Base-by-base conservation (phyloP, 2,113 vertebrate genomes). In the Percopsis transmontana region DNA sequence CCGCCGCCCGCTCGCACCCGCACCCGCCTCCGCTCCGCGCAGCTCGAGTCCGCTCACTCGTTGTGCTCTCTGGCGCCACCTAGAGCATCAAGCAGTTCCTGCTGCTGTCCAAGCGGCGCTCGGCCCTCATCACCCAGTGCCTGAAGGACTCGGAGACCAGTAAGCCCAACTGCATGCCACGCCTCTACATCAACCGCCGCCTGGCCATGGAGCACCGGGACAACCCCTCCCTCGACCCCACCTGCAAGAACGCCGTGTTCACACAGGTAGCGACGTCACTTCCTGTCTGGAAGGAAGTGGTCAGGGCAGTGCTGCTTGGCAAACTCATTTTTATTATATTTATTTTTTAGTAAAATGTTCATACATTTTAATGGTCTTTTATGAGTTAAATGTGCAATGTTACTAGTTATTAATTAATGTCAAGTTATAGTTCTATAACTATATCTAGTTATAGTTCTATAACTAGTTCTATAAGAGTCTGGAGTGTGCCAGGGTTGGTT, bases 191-290 rank as follows among this genome's bases (percentile, higher is more conserved):
- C 85, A 99, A 99, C 91, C 92, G 97, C 8, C 94, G 96, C 14
- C 91, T 98, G 66, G 97, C 97, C 70, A 98, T 99, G 97, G 97
- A 99, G 80, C 97, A 99, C 88, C 87, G 95, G 0, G 96, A 98
- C 88, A 98, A 96, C 82, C 95, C 97, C 5, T 91, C 92, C 20
- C 83, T 95, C 76, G 97, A 99, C 74, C 83, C 92, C 68, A 93
- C 86, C 79, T 97, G 94, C 89, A 98, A 96, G 90, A 97, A 96
- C 0, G 92, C 96, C 0, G 95, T 99, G 70, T 97, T 99, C 63
- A 96, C 90, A 59, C 97, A 99, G 97, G 97, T 97, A 86, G 8
- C 16, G 55, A 18, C 55, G 19, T 14, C 47, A 18, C 16, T 0
- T 40, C 11, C 38, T 21, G 18, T 13, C 38, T 33, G 53, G 44